A percentile compares a stretch with the other conserved stretches of the same genome.
These are phyloP conservation scores for Choristoneura fumiferana DNA, from an alignment of 1,140 invertebrate genomes.

Conservation along the genomic window DNA sequence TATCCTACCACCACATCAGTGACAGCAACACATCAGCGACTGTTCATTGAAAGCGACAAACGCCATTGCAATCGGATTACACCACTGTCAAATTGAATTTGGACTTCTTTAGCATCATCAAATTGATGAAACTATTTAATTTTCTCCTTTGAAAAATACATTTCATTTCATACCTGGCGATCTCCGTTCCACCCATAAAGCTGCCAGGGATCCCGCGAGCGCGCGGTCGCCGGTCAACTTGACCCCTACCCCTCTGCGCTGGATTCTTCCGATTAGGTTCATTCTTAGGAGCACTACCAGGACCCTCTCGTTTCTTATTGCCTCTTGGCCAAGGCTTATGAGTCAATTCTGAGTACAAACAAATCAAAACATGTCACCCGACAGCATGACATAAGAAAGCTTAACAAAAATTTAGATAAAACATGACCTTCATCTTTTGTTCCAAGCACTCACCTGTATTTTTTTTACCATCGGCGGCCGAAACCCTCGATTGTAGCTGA, in stretches of 20 bases:
- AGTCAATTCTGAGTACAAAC: slow-evolving; percentile 45
- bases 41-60: too few relatives aligned
- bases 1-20: too few relatives aligned
- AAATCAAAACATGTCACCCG: slow-evolving; percentile 13
- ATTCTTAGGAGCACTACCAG: slow-evolving; percentile 80
- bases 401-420: slow-evolving; percentile 19
- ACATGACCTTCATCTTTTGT: slow-evolving; percentile 36
- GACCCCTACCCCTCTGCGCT: slow-evolving; percentile 53
- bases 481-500: slow-evolving; percentile 81
- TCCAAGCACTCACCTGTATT: slow-evolving; percentile 80
- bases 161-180: slow-evolving; percentile 80
- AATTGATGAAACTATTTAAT: too few relatives aligned
- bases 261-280: slow-evolving; percentile 68
- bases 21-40: too few relatives aligned
- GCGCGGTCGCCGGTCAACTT: slow-evolving; percentile 87
- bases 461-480: slow-evolving; percentile 83
- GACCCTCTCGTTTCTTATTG: slow-evolving; percentile 82
- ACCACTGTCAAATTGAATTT: too few relatives aligned
- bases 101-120: too few relatives aligned
- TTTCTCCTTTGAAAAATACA: too few relatives aligned
- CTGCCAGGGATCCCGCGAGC: slow-evolving; percentile 82
- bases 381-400: slow-evolving; percentile 24
- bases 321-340: slow-evolving; percentile 82
- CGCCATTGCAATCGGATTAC: too few relatives aligned
- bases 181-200: slow-evolving; percentile 83